phyloP scores from a whole-genome alignment of 2,888 invertebrate species.

The Caenorhabditis sinica region DNA sequence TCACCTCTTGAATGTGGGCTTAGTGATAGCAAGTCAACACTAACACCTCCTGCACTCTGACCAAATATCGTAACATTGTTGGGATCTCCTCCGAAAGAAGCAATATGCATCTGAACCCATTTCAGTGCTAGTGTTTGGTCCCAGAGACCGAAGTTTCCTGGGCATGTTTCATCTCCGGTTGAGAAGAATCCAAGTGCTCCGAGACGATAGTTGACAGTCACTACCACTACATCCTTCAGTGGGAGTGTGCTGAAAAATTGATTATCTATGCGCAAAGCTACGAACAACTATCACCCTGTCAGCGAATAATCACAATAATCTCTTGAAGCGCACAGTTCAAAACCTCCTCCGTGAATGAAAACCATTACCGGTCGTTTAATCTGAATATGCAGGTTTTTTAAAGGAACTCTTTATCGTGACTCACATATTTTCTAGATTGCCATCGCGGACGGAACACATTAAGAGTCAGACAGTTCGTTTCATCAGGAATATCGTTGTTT shows the following conservation, averaged over 20 bases:
- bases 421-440: slow-evolving; percentile 37
- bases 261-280: too few species aligned
- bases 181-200: slow-evolving; percentile 78
- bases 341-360: slow-evolving; percentile 63
- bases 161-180: slow-evolving; percentile 65
- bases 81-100: slow-evolving; percentile 79
- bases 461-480: slow-evolving; percentile 26
- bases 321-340: slow-evolving; percentile 24
- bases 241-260: slow-evolving; percentile 74
- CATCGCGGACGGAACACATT: slow-evolving; percentile 30
- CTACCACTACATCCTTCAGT: slow-evolving; percentile 77
- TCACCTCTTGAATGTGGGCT: slow-evolving; percentile 74
- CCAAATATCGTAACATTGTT: slow-evolving; percentile 81
- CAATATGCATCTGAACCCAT: slow-evolving; percentile 82
- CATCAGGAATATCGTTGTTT: slow-evolving; percentile 17
- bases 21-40: slow-evolving; percentile 71
- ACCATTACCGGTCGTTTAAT: slow-evolving; percentile 59
- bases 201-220: slow-evolving; percentile 79
- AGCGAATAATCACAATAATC: slow-evolving; percentile 57
- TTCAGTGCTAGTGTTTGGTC: slow-evolving; percentile 81
- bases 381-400: not conserved
- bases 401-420: not conserved
- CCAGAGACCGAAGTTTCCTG: slow-evolving; percentile 80
- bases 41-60: slow-evolving; percentile 78
- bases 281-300: slow-evolving; percentile 29